A percentile compares a stretch with the other conserved stretches of the same genome.
Conservation (phyloP, 1,140 invertebrate species). For the Amyelois transitella region DNA sequence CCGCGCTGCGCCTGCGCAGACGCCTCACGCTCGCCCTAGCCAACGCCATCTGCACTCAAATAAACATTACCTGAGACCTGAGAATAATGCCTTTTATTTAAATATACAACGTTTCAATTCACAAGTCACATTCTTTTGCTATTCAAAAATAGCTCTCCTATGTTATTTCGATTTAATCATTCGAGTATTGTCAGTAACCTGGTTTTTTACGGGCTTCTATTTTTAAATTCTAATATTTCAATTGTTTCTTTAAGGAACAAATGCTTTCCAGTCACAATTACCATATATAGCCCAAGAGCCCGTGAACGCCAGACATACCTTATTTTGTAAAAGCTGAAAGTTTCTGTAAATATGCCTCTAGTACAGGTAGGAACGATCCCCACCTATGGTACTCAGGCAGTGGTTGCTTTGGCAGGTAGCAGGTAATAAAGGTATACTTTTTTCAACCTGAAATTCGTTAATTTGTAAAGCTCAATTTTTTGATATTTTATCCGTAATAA, state of each 20-base stretch:
- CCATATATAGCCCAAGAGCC: too few species aligned
- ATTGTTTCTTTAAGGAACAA: neutral
- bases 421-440: too few species aligned
- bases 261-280: neutral
- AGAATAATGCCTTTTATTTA: conserved; percentile 16
- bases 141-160: neutral
- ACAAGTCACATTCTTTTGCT: neutral
- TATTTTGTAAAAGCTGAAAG: too few species aligned
- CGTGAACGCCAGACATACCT: too few species aligned
- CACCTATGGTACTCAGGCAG: too few species aligned
- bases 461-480: too few species aligned
- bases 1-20: conserved; percentile 40
- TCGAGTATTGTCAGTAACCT: neutral
- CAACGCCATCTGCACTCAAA: conserved; percentile 34
- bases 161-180: too few species aligned
- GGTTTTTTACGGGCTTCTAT: neutral
- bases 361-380: too few species aligned
- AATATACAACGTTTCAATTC: neutral
- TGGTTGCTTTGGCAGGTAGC: too few species aligned
- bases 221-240: neutral
- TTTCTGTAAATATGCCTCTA: too few species aligned
- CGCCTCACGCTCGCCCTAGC: conserved; percentile 37
- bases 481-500: too few species aligned
- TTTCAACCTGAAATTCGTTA: too few species aligned
- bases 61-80: conserved; percentile 32